Conservation (phyloP, 2,113 vertebrate species). For the Heteronetta atricapilla region DNA sequence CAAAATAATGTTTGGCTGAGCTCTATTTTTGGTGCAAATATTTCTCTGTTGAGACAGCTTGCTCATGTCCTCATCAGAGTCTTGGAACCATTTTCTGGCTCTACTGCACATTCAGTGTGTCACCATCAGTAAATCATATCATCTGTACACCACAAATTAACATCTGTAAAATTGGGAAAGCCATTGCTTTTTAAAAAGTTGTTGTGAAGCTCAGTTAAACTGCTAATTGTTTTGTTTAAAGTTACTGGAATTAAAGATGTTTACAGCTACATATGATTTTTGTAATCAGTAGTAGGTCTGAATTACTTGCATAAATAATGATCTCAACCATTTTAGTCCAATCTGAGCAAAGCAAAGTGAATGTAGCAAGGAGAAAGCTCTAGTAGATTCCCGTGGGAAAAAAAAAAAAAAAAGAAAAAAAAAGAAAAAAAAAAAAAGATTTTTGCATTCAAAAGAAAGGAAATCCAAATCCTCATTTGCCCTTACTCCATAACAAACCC, state of each 20-base stretch:
- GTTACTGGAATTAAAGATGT: slow-evolving; percentile 35
- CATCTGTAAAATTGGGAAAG: slow-evolving; percentile 38
- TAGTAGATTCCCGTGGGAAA: neutral
- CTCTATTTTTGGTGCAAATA: slow-evolving; percentile 50
- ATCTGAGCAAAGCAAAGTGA: neutral
- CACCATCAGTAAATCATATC: slow-evolving; percentile 45
- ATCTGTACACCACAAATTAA: slow-evolving; percentile 34
- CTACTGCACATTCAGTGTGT: slow-evolving; percentile 5
- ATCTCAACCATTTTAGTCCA: neutral
- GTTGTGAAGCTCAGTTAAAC: slow-evolving; percentile 25
- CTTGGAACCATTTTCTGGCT: slow-evolving; percentile 59
- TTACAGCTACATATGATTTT: slow-evolving; percentile 15
- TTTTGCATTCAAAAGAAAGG: neutral
- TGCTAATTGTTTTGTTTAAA: slow-evolving; percentile 52
- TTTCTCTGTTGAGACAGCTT: slow-evolving; percentile 51
- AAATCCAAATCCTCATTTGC: slow-evolving; percentile 34
- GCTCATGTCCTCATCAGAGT: slow-evolving; percentile 21
- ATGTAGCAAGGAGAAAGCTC: neutral
- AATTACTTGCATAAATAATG: neutral
- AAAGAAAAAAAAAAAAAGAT: neutral
- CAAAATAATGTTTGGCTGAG: slow-evolving; percentile 46
- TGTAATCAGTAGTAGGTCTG: neutral
- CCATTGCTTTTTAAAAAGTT: neutral
- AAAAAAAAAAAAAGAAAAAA: neutral
- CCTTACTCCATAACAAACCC: neutral